These are phyloP conservation scores for Luperina testacea DNA, from an alignment of 2,888 invertebrate species.

Conservation along the genomic window DNA sequence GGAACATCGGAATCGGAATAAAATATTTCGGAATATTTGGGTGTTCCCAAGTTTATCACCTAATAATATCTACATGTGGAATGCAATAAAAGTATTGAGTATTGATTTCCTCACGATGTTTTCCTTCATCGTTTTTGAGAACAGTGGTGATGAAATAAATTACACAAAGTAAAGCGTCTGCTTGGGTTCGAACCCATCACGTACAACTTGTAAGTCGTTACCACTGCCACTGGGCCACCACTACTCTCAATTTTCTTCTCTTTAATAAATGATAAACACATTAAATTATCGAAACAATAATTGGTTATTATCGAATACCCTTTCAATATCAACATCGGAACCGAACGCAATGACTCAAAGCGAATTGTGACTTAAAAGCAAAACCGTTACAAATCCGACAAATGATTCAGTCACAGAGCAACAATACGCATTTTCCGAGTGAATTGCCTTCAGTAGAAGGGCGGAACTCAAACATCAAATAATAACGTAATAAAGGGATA, in stretches of 20 bases:
- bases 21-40: too few species aligned
- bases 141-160: too few species aligned
- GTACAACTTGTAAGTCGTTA: too few species aligned
- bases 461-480: constrained; percentile 70
- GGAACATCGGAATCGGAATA: too few species aligned
- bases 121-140: too few species aligned
- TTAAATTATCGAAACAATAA: neutral
- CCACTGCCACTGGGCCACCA: too few species aligned
- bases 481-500: constrained; percentile 71
- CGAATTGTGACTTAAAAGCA: constrained; percentile 55
- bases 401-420: constrained; percentile 58
- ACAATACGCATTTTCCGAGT: constrained; percentile 69
- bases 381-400: constrained; percentile 63
- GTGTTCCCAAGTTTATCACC: too few species aligned
- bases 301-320: neutral
- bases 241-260: neutral
- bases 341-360: constrained; percentile 31
- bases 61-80: too few species aligned
- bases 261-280: neutral
- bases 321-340: constrained; percentile 26
- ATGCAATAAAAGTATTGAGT: too few species aligned
- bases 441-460: constrained; percentile 64
- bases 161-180: too few species aligned
- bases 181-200: too few species aligned
- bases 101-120: too few species aligned